A percentile compares a stretch with the other conserved stretches of the same genome.
Conservation (phyloP, 1,140 invertebrate species). For the Xylocopa sonorina region DNA sequence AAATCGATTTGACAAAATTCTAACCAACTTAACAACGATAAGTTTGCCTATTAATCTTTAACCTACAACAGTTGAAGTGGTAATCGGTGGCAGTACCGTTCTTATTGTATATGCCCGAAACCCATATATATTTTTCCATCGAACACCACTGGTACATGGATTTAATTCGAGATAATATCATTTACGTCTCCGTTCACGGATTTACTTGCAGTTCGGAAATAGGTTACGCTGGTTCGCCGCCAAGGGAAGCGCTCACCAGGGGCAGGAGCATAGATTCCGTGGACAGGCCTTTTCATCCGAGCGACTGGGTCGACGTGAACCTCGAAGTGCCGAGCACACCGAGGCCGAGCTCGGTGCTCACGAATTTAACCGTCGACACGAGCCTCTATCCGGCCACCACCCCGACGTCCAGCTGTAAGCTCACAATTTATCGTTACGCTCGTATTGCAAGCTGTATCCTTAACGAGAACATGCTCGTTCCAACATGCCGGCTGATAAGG, state of each 20-base stretch:
- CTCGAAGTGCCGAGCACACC: conserved; percentile 82
- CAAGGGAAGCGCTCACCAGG: conserved; percentile 72
- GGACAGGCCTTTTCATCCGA: conserved; percentile 80
- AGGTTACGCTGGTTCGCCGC: conserved; percentile 79
- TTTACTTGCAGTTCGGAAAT: conserved; percentile 77
- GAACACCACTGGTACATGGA: too few relatives aligned
- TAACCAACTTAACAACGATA: too few relatives aligned
- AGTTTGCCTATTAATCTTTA: too few relatives aligned
- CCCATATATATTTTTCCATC: too few relatives aligned
- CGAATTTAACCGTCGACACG: conserved; percentile 76
- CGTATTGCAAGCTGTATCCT: conserved; percentile 46
- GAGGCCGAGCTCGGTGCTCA: conserved; percentile 73
- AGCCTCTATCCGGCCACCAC: conserved; percentile 61
- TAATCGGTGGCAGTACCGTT: too few relatives aligned
- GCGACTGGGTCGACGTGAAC: conserved; percentile 83
- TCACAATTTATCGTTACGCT: conserved; percentile 57
- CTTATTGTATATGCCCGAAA: too few relatives aligned
- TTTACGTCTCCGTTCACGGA: too few relatives aligned
- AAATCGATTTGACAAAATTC: too few relatives aligned
- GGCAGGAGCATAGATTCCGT: conserved; percentile 80
- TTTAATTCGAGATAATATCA: too few relatives aligned
- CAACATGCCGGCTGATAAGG: conserved; percentile 40
- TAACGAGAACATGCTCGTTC: conserved; percentile 45
- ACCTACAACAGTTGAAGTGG: too few relatives aligned
- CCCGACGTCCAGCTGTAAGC: conserved; percentile 69